phyloP scores from a whole-genome alignment of 2,797 vertebrate genomes.

The Tadarida brasiliensis region DNA sequence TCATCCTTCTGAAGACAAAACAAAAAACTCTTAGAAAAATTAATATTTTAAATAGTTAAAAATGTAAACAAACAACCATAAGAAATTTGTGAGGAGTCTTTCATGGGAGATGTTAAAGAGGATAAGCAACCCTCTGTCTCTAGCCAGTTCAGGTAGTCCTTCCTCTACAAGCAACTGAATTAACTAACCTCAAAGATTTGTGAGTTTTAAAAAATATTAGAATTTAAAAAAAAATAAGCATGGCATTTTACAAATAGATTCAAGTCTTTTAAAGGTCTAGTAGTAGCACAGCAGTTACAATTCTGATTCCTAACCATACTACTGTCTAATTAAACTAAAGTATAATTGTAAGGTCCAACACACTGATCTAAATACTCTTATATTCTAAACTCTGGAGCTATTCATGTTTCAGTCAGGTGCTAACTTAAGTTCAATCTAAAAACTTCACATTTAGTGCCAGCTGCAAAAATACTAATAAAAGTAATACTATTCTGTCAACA shows the following conservation, averaged over 20 bases:
- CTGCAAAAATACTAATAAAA: slow-evolving; percentile 44
- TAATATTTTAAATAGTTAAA: slow-evolving; percentile 55
- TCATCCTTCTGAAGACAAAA: neutral
- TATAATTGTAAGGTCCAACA: neutral
- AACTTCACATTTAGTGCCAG: neutral
- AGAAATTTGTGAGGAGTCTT: slow-evolving; percentile 38
- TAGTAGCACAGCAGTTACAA: neutral
- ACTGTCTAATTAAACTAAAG: neutral
- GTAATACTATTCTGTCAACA: neutral
- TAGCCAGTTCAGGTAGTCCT: neutral
- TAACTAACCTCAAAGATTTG: neutral
- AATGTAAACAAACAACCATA: slow-evolving; percentile 50
- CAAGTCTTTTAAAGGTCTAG: slow-evolving; percentile 30
- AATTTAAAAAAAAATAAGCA: slow-evolving; percentile 28
- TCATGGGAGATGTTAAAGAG: slow-evolving; percentile 27
- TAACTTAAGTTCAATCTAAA: slow-evolving; percentile 48
- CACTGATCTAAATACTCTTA: neutral
- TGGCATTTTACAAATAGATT: neutral
- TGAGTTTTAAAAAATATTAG: neutral
- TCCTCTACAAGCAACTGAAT: neutral
- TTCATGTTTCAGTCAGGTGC: slow-evolving; percentile 12
- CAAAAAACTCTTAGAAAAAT: slow-evolving; percentile 38
- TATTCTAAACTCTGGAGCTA: neutral
- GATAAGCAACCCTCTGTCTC: slow-evolving; percentile 31
- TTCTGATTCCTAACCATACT: neutral